Base-by-base conservation (phyloP, 2,888 invertebrate species). In the Drosophila subquinaria region DNA sequence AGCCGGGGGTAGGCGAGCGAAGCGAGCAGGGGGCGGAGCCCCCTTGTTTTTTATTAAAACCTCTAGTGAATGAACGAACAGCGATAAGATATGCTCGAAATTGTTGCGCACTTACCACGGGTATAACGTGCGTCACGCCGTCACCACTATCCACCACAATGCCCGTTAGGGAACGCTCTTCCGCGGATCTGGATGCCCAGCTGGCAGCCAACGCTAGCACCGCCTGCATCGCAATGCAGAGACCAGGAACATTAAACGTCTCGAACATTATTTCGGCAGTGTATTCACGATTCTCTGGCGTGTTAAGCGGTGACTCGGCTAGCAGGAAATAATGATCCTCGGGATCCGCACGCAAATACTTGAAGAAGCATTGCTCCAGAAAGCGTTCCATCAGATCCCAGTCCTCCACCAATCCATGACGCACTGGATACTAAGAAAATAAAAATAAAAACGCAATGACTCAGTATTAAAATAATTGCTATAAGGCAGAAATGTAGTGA, bases 301-400 rank as follows among this genome's bases (percentile, higher is more conserved):
- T 99, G 93, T 99, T 99, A 73, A 99, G 94, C 13, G 99, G 99
- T 17, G 99, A 99, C 93, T 99, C 99, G 2, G 99, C 99, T 79
- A 99, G 94, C 70, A 99, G 94, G 93, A 99, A 99, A 93, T 98
- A 98, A 93, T 99, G 99, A 93, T 99, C 99, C 94, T 99, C 99
- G 0, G 99, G 99, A 92, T 99, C 99, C 1, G 99, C 98, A 76
- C 99, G 95, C 68, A 99, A 94, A 93, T 99, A 99, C 93, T 99
- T 99, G 93, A 99, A 99, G 90, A 99, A 98, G 92, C 98, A 98
- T 93, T 99, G 99, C 93, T 99, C 99, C 92, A 99, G 95, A 92
- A 99, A 99, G 59, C 98, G 95, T 93, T 99, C 99, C 99, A 99
- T 99, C 69, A 99, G 94, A 93, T 99, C 99, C 99, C 99, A 99